A percentile compares a stretch with the other conserved stretches of the same genome.
Evolutionary conservation across 2,888 invertebrate species (phyloP).

Genomic region (Chesias legatella): DNA sequence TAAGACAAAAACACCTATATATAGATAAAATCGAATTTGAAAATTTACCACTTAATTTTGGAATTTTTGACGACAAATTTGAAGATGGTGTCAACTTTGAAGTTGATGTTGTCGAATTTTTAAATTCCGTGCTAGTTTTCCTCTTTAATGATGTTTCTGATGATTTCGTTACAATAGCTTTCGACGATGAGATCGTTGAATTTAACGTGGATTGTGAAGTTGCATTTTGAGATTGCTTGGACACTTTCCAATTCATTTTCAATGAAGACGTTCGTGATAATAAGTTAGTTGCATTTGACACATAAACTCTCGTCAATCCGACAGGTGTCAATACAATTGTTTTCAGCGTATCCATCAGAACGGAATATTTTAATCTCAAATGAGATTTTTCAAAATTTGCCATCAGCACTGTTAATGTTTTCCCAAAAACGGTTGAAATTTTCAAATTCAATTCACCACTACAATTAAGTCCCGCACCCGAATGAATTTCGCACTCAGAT

Average conservation of each 20-base stretch:
- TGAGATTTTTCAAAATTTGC: constrained; percentile 2
- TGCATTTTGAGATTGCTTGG: constrained; percentile 2
- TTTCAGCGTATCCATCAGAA: constrained; percentile 2
- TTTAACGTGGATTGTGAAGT: background rate
- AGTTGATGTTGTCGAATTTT: no score
- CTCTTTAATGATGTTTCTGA: background rate
- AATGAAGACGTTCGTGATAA: background rate
- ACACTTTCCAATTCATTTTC: constrained; percentile 3
- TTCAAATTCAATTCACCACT: constrained; percentile 13
- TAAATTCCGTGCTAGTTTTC: no score
- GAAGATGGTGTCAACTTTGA: background rate
- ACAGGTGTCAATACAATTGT: background rate
- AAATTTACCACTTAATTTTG: constrained; percentile 4
- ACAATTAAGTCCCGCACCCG: constrained; percentile 2
- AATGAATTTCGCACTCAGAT: background rate
- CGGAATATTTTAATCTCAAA: background rate
- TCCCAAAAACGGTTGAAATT: constrained; percentile 4
- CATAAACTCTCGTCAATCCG: no score
- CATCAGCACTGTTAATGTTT: constrained; percentile 9
- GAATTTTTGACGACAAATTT: background rate
- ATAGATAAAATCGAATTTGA: constrained; percentile 11
- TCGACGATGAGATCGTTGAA: background rate
- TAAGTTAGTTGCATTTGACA: background rate
- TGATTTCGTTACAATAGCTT: background rate
- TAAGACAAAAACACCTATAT: constrained; percentile 10